A percentile compares a stretch with the other conserved stretches of the same genome.
phyloP scores from a whole-genome alignment of 2,113 vertebrate genomes.

The Tachysurus fulvidraco region DNA sequence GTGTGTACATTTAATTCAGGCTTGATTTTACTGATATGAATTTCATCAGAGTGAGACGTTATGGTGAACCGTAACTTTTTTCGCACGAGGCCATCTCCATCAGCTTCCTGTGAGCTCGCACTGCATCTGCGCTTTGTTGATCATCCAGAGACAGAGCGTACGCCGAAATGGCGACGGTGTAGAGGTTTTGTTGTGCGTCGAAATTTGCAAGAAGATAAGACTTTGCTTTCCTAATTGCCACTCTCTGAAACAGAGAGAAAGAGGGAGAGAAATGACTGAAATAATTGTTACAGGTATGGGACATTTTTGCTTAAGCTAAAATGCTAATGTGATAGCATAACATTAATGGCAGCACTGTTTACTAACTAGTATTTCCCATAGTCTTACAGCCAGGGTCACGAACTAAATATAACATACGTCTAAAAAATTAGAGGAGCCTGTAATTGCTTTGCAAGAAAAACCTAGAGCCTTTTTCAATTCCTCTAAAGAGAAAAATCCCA shows the following conservation, averaged over 20 bases:
- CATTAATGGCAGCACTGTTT: background rate
- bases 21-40: background rate
- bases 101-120: constrained; percentile 39
- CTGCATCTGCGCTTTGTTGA: background rate
- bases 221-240: constrained; percentile 43
- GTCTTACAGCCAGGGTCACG: background rate
- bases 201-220: constrained; percentile 43
- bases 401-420: background rate
- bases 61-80: constrained; percentile 24
- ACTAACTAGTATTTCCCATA: background rate
- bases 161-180: constrained; percentile 55
- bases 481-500: background rate
- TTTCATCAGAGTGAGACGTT: background rate
- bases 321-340: background rate
- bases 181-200: constrained; percentile 44
- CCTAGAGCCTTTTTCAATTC: background rate
- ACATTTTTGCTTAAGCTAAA: background rate
- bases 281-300: background rate
- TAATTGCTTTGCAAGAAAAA: too few relatives aligned
- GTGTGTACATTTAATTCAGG: background rate
- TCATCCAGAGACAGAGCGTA: constrained; percentile 51
- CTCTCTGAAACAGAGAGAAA: constrained; percentile 52
- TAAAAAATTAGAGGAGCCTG: too few relatives aligned
- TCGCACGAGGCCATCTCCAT: constrained; percentile 43
- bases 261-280: background rate